Conservation (phyloP, 92 coral and sea anemone genomes). For the Palythoa grandiflora region DNA sequence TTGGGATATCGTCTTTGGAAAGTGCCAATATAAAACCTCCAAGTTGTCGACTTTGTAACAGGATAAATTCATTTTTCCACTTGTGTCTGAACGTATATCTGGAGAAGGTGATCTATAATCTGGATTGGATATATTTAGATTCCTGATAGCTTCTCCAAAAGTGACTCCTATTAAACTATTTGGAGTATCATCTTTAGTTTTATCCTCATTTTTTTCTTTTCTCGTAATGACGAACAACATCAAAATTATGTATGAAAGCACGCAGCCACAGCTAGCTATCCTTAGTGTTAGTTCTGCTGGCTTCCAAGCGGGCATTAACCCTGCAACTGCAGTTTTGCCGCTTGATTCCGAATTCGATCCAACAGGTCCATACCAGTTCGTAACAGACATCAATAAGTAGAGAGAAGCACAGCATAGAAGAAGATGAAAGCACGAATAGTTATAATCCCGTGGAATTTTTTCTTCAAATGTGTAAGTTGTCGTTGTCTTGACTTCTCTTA, state of each 20-base stretch:
- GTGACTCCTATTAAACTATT: neutral
- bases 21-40: slow-evolving; percentile 52
- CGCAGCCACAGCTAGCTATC: slow-evolving; percentile 43
- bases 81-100: slow-evolving; percentile 8
- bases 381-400: slow-evolving; percentile 52
- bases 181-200: neutral
- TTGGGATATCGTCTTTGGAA: slow-evolving; percentile 61
- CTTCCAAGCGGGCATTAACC: slow-evolving; percentile 52
- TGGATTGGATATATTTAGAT: slow-evolving; percentile 25
- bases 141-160: slow-evolving; percentile 39
- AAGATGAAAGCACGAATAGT: slow-evolving; percentile 54
- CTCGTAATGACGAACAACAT: slow-evolving; percentile 49
- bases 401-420: slow-evolving; percentile 51
- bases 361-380: slow-evolving; percentile 68
- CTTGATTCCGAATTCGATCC: neutral
- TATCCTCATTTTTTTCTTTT: neutral
- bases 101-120: slow-evolving; percentile 43
- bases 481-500: neutral
- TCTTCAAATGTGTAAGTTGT: slow-evolving; percentile 34
- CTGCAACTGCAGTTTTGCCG: slow-evolving; percentile 5
- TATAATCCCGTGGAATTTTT: slow-evolving; percentile 26
- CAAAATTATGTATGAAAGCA: slow-evolving; percentile 50
- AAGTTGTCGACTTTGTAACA: slow-evolving; percentile 41
- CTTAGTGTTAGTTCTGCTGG: slow-evolving; percentile 51
- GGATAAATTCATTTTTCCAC: slow-evolving; percentile 24